Percentiles rank a stretch among this genome's conserved stretches.
phyloP scores from a whole-genome alignment of 2,888 invertebrate species.

The Stenolophus ochropezus region DNA sequence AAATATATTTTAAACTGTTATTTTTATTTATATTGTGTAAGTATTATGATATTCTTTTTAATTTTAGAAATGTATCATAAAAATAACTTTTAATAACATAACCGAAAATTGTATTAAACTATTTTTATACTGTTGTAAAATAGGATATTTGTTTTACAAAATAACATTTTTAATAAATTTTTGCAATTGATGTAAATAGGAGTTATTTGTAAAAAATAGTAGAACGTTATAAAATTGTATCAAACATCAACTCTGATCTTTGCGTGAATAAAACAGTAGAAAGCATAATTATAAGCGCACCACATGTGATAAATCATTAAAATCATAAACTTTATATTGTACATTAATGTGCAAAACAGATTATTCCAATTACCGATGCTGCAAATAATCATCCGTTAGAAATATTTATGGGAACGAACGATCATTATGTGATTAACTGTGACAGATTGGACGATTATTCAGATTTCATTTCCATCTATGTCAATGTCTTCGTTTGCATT shows the following conservation, averaged over 20 bases:
- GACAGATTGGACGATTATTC: background rate
- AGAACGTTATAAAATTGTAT: background rate
- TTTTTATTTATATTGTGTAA: no score
- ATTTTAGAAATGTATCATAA: no score
- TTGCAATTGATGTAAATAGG: no score
- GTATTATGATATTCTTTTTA: no score
- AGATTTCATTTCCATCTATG: background rate
- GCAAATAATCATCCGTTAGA: background rate
- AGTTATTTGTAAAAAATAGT: background rate
- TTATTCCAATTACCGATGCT: background rate
- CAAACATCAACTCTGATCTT: background rate
- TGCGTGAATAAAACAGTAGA: background rate
- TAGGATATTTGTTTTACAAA: no score
- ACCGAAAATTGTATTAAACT: no score
- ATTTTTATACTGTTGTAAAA: no score
- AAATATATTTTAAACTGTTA: no score
- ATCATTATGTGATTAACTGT: background rate
- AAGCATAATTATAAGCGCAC: background rate
- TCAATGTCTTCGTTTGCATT: background rate
- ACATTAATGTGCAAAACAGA: background rate
- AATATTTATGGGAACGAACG: background rate
- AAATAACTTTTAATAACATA: no score
- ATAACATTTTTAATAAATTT: no score
- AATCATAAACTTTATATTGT: background rate
- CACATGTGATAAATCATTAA: background rate